These are phyloP conservation scores for Sebastes flavidus DNA, from an alignment of 2,797 vertebrate genomes.

Conservation along the genomic window DNA sequence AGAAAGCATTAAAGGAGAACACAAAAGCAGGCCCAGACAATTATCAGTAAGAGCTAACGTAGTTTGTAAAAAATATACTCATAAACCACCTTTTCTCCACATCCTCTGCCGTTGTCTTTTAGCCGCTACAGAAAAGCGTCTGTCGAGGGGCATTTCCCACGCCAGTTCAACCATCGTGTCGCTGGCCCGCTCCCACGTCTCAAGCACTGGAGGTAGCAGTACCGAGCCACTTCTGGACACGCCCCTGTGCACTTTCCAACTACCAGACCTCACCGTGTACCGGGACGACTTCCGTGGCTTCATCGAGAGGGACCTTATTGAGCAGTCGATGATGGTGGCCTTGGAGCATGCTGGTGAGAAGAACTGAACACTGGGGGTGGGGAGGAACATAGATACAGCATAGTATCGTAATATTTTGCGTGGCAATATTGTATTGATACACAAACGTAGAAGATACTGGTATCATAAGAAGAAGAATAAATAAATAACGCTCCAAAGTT, in stretches of 20 bases:
- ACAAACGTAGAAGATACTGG: too few species aligned
- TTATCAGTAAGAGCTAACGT: not conserved
- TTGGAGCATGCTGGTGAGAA: conserved; percentile 93
- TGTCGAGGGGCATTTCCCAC: conserved; percentile 94
- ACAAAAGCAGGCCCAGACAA: not conserved
- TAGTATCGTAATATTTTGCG: too few species aligned
- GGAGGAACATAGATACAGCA: too few species aligned
- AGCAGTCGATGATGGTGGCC: conserved; percentile 97
- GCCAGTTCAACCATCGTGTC: conserved; percentile 96
- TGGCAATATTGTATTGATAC: too few species aligned
- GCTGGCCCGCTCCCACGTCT: conserved; percentile 94
- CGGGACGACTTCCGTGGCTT: conserved; percentile 93
- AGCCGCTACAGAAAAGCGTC: conserved; percentile 88
- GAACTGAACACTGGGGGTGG: not conserved
- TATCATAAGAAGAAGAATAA: too few species aligned
- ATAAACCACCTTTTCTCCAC: not conserved
- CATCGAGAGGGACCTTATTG: conserved; percentile 96
- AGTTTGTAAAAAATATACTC: not conserved
- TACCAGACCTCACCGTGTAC: conserved; percentile 95
- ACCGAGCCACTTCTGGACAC: conserved; percentile 90
- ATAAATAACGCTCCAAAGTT: too few species aligned
- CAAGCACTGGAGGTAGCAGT: conserved; percentile 83
- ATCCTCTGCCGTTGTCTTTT: not conserved
- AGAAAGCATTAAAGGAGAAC: not conserved
- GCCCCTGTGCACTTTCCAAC: conserved; percentile 96